Base-by-base conservation (phyloP, 2,113 vertebrate species). In the Megalops atlanticus region DNA sequence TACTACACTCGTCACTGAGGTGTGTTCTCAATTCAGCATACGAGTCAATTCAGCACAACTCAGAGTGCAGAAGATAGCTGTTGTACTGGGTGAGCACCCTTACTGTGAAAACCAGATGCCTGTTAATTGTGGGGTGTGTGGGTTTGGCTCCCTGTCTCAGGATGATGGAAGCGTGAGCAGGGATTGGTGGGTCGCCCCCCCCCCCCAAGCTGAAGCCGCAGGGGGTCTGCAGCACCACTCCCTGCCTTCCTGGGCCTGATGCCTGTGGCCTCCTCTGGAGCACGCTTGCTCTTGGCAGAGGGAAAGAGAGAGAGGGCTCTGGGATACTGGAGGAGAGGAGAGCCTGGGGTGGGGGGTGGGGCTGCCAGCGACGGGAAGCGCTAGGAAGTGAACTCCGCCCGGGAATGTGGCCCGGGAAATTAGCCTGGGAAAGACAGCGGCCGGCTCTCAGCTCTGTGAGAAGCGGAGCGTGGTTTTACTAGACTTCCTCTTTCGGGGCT, bases 301-400 rank as follows among this genome's bases (percentile, higher is more conserved):
- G 38, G 38, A 64, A 15, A 43, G 14, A 41, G 24, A 21, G 39
- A 12, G 7, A 27, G 43, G 15, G 24, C 18, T 24, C 8, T 39
- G 18, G n/a, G 18, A 24, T 39, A n/a, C 33, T n/a, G 71, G 16
- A 52, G 39, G 12, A 38, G 52, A 36, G 76, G 52, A 54, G 71
- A 70, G 54, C 31, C 31, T 21, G 49, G 24, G 73, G 73, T 40
- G 40, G 75, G 84, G 87, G 54, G 88, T 83, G 81, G 87, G 80
- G 39, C 40, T 38, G 47, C 72, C 78, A 79, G 45, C 40, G 80
- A 80, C 76, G 78, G 82, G 84, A 85, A 81, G 71, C 71, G 27
- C 58, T 87, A 90, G 92, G 90, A 93, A 92, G 91, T 89, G 82
- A 90, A 81, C 85, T 69, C 45, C 80, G 78, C 86, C 83, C 83